Evolutionary conservation across 2,797 vertebrate genomes (phyloP).

Genomic region (Rhinichthys osculus): DNA sequence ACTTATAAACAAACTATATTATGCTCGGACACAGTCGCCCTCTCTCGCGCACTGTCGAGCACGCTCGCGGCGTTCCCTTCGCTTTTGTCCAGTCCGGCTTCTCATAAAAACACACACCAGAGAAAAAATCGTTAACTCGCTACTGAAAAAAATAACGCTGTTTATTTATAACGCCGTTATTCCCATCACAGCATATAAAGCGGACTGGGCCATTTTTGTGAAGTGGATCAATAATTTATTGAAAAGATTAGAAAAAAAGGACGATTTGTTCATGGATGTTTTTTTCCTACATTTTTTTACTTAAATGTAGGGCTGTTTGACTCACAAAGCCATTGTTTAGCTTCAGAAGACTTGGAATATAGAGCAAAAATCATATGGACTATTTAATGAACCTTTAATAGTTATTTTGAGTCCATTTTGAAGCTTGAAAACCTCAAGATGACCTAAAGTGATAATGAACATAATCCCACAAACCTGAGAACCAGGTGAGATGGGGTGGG

Average conservation of each 20-base stretch:
- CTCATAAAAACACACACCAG: no score
- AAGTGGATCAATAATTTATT: background rate
- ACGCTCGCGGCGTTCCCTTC: no score
- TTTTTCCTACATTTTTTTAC: no score
- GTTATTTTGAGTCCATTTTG: background rate
- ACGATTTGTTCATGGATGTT: background rate
- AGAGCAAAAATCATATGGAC: background rate
- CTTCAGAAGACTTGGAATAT: background rate
- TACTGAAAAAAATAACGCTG: no score
- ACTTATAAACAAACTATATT: no score
- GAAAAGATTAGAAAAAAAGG: background rate
- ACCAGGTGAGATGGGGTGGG: slow-evolving; percentile 83
- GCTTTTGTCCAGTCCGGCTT: no score
- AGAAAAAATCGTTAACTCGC: no score
- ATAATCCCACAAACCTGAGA: slow-evolving; percentile 82
- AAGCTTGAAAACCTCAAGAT: background rate
- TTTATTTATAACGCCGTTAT: no score
- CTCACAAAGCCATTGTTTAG: background rate
- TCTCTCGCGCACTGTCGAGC: no score
- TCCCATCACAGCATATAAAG: background rate
- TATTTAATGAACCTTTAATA: background rate
- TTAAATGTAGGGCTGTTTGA: background rate
- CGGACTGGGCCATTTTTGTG: background rate
- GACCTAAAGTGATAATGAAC: background rate
- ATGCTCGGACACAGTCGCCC: no score